Conservation (phyloP, 2,113 vertebrate species). For the Cepphus grylle region DNA sequence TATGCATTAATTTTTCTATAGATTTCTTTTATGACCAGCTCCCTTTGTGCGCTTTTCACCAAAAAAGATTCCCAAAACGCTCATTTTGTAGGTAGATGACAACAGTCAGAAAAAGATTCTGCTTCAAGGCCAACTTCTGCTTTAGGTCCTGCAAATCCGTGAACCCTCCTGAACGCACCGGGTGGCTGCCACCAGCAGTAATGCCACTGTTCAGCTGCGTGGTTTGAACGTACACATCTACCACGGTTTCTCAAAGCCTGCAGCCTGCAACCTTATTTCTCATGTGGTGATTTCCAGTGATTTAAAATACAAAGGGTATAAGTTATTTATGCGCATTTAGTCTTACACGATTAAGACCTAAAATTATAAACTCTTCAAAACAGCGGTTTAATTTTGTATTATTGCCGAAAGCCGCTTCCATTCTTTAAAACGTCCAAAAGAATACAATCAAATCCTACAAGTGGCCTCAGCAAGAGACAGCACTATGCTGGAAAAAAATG, state of each 20-base stretch:
- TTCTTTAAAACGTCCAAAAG: neutral
- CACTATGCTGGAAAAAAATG: neutral
- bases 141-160: neutral
- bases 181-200: neutral
- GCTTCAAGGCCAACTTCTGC: neutral
- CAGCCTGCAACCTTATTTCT: neutral
- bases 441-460: neutral
- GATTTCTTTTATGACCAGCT: neutral
- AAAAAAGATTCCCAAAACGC: neutral
- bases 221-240: rapidly evolving
- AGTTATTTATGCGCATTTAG: neutral
- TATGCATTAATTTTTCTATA: neutral
- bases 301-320: neutral
- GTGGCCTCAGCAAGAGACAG: neutral
- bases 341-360: neutral
- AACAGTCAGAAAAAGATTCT: neutral
- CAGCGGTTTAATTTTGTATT: neutral
- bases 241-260: neutral
- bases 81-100: neutral
- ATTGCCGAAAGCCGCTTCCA: neutral
- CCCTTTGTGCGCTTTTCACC: neutral
- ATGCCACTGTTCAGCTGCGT: neutral
- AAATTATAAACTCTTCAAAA: neutral
- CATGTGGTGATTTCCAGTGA: neutral
- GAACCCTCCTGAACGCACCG: rapidly evolving